These are phyloP conservation scores for Plagiodera versicolora DNA, from an alignment of 2,888 invertebrate genomes.

Conservation along the genomic window DNA sequence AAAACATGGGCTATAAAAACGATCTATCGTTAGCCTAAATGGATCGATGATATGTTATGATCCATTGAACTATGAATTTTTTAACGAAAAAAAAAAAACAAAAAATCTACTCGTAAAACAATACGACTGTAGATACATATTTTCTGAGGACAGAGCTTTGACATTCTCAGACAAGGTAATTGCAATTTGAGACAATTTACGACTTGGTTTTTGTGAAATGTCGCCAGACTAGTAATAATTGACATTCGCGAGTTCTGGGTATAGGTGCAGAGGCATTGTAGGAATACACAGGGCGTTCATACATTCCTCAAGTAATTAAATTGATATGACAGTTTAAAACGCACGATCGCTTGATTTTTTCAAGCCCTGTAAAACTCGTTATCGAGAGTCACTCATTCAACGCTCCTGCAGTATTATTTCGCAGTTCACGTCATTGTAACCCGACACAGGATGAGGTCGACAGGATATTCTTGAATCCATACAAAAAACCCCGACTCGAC, in stretches of 20 bases:
- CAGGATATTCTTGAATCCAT: constrained; percentile 7
- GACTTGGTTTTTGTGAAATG: neutral
- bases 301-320: no score
- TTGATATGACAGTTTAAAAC: no score
- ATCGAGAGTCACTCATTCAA: neutral
- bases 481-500: constrained; percentile 14
- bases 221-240: no score
- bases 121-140: constrained; percentile 20
- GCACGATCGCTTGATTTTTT: no score
- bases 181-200: constrained; percentile 12
- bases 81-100: neutral
- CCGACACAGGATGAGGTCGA: neutral
- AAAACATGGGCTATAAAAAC: neutral
- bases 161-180: constrained; percentile 35
- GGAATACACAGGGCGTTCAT: no score
- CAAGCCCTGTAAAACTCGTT: no score
- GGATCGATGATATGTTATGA: neutral
- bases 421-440: neutral
- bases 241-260: neutral
- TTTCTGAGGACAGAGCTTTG: constrained; percentile 20
- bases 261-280: neutral
- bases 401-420: neutral
- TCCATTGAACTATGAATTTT: neutral
- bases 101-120: neutral
- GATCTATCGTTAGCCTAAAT: neutral